Percentiles rank a stretch among this genome's conserved stretches.
phyloP scores from a whole-genome alignment of 2,888 invertebrate species.

The Galerucella nymphaeae region DNA sequence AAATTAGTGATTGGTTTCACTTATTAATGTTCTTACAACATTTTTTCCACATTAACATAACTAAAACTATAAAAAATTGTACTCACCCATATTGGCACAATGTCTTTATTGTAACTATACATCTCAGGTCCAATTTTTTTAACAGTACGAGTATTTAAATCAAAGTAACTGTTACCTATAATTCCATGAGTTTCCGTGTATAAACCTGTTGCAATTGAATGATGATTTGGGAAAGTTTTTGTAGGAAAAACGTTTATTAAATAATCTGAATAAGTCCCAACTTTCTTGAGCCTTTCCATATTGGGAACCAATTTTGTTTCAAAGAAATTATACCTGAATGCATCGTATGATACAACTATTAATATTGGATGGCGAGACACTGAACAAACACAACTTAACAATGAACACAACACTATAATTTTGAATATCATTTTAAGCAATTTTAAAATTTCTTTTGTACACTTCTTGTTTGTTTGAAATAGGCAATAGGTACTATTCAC shows the following conservation, averaged over 20 bases:
- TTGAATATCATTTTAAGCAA: conserved; percentile 46
- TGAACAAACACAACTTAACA: conserved; percentile 50
- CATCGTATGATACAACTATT: conserved; percentile 76
- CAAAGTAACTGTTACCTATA: conserved; percentile 72
- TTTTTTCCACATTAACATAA: neutral
- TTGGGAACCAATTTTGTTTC: conserved; percentile 69
- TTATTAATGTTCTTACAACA: neutral
- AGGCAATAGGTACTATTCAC: neutral
- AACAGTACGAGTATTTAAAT: conserved; percentile 62
- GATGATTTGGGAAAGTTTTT: conserved; percentile 82
- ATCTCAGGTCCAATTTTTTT: conserved; percentile 62
- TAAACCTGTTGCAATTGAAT: conserved; percentile 76
- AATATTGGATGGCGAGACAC: conserved; percentile 66
- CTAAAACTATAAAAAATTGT: conserved; percentile 15
- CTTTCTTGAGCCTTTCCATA: conserved; percentile 68
- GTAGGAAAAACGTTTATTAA: conserved; percentile 75
- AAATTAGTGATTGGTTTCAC: too few species aligned
- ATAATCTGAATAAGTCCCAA: conserved; percentile 70
- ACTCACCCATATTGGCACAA: conserved; percentile 72
- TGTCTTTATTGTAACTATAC: conserved; percentile 69
- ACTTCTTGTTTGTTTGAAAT: neutral
- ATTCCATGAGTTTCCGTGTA: conserved; percentile 78
- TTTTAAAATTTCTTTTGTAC: neutral
- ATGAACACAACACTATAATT: conserved; percentile 46
- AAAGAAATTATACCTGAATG: conserved; percentile 77